phyloP scores from a whole-genome alignment of 2,797 vertebrate genomes.

The Protosalanx chinensis region DNA sequence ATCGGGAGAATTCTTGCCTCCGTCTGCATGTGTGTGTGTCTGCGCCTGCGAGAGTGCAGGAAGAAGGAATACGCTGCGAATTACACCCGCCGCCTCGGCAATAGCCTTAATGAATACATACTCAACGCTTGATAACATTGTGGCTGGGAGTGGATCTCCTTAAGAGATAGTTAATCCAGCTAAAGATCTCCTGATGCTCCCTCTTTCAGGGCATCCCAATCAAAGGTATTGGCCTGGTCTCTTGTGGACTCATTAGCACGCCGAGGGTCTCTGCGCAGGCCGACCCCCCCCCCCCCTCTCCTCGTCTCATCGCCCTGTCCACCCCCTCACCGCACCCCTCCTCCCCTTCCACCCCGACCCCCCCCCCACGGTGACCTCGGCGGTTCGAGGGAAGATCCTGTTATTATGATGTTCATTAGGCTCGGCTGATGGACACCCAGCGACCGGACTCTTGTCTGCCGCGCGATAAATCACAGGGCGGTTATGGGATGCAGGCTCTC shows the following conservation, averaged over 20 bases:
- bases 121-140: slow-evolving; percentile 72
- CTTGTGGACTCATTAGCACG: slow-evolving; percentile 81
- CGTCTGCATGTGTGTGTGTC: slow-evolving; percentile 7
- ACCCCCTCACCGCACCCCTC: neutral
- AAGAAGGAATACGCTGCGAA: slow-evolving; percentile 45
- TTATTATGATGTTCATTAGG: slow-evolving; percentile 70
- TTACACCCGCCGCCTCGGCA: slow-evolving; percentile 59
- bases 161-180: slow-evolving; percentile 80
- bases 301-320: slow-evolving; percentile 2
- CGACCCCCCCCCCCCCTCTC: slow-evolving; percentile 9
- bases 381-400: slow-evolving; percentile 54
- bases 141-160: slow-evolving; percentile 76
- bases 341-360: slow-evolving; percentile 12
- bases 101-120: slow-evolving; percentile 77
- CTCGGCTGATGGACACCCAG: slow-evolving; percentile 54
- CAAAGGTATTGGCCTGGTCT: slow-evolving; percentile 72
- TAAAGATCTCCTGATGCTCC: slow-evolving; percentile 67
- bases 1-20: neutral
- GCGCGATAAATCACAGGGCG: slow-evolving; percentile 65
- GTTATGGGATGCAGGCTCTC: slow-evolving; percentile 57
- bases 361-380: slow-evolving; percentile 48
- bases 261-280: slow-evolving; percentile 53
- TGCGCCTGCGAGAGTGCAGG: neutral
- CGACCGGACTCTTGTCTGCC: slow-evolving; percentile 44
- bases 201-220: slow-evolving; percentile 66